A percentile compares a stretch with the other conserved stretches of the same genome.
Conservation (phyloP, 1,140 invertebrate genomes). For the Sinonovacula constricta region DNA sequence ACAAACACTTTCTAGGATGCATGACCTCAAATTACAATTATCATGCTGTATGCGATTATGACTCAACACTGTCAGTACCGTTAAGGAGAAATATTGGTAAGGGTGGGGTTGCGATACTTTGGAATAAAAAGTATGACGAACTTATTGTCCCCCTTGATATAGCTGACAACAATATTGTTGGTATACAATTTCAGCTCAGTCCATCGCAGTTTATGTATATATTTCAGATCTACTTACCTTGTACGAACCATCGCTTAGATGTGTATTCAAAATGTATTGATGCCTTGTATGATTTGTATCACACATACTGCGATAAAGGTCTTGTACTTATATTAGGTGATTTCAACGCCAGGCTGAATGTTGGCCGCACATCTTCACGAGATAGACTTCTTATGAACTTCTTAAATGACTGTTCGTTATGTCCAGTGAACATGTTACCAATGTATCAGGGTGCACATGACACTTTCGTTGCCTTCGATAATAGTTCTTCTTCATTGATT, state of each 20-base stretch:
- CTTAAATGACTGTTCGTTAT: not conserved
- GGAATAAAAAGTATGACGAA: slow-evolving; percentile 19
- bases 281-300: slow-evolving; percentile 20
- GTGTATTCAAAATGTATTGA: slow-evolving; percentile 24
- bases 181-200: slow-evolving; percentile 16
- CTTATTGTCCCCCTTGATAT: slow-evolving; percentile 1
- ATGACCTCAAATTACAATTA: not conserved
- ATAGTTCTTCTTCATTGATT: not conserved
- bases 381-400: not conserved
- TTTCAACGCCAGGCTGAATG: not conserved
- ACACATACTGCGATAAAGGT: not conserved
- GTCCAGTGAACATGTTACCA: not conserved
- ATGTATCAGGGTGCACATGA: not conserved
- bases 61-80: not conserved
- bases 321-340: slow-evolving; percentile 5
- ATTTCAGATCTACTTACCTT: slow-evolving; percentile 21
- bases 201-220: slow-evolving; percentile 14
- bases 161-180: slow-evolving; percentile 18
- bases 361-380: not conserved
- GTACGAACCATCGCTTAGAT: slow-evolving; percentile 4
- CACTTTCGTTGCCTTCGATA: slow-evolving; percentile 16
- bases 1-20: slow-evolving; percentile 20
- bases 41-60: slow-evolving; percentile 8
- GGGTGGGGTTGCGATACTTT: slow-evolving; percentile 26
- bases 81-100: not conserved